These are phyloP conservation scores for Cerceris rybyensis DNA, from an alignment of 2,888 invertebrate species.

Conservation along the genomic window DNA sequence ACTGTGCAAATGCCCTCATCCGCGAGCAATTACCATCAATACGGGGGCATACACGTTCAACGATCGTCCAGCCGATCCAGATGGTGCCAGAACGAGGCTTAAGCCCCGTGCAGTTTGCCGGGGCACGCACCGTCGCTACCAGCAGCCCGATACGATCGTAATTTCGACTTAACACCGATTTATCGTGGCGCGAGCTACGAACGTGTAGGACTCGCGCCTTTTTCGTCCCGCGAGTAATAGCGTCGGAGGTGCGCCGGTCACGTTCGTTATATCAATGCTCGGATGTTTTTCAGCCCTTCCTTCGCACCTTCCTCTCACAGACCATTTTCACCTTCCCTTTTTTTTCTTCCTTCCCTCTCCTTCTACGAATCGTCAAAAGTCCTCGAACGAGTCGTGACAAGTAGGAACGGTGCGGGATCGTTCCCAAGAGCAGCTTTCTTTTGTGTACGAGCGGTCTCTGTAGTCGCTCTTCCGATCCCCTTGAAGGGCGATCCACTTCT, in stretches of 20 bases:
- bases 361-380: constrained; percentile 51
- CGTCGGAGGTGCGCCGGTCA: constrained; percentile 73
- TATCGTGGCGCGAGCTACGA: constrained; percentile 66
- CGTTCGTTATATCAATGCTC: constrained; percentile 77
- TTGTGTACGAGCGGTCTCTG: constrained; percentile 34
- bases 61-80: constrained; percentile 63
- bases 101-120: constrained; percentile 73
- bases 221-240: constrained; percentile 69
- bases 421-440: constrained; percentile 31
- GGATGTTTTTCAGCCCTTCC: constrained; percentile 67
- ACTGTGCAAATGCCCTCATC: constrained; percentile 39
- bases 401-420: constrained; percentile 56
- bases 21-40: constrained; percentile 60
- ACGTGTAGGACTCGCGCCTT: constrained; percentile 46
- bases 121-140: constrained; percentile 73
- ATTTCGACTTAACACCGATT: constrained; percentile 79
- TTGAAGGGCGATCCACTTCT: constrained; percentile 49
- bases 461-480: constrained; percentile 21
- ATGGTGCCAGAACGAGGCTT: constrained; percentile 70
- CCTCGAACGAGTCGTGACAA: constrained; percentile 57
- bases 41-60: constrained; percentile 29
- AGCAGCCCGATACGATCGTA: constrained; percentile 74
- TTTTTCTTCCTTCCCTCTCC: constrained; percentile 46
- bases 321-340: constrained; percentile 12
- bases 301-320: constrained; percentile 44